These are phyloP conservation scores for Heterodera filipjevi DNA, from an alignment of 2,888 invertebrate species.

Conservation along the genomic window DNA sequence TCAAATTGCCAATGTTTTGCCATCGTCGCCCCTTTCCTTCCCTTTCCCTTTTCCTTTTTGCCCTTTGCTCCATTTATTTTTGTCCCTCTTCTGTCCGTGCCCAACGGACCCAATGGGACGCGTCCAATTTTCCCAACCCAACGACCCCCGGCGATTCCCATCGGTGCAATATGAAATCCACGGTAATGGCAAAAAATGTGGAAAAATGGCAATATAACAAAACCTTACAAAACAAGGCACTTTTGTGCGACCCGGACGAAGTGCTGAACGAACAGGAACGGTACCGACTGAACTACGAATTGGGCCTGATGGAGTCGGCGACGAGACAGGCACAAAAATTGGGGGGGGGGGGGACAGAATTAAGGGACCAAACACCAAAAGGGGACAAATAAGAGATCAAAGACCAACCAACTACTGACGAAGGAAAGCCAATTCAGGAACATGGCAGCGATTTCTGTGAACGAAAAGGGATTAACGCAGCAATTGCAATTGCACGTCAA, in stretches of 20 bases:
- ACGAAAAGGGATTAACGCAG: conserved; percentile 60
- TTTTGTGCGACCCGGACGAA: conserved; percentile 61
- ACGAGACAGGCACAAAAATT: conserved; percentile 49
- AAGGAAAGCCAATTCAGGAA: conserved; percentile 39
- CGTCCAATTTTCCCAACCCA: conserved; percentile 57
- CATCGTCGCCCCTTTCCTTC: background rate
- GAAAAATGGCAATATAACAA: background rate
- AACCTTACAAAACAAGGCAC: conserved; percentile 36
- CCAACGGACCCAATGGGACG: conserved; percentile 51
- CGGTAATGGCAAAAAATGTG: background rate
- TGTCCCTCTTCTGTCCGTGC: background rate
- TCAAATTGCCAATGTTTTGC: background rate
- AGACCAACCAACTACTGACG: background rate
- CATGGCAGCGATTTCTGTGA: conserved; percentile 54
- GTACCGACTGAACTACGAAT: conserved; percentile 59
- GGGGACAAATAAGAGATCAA: too few species aligned
- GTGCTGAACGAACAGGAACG: conserved; percentile 53
- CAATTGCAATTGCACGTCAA: conserved; percentile 55
- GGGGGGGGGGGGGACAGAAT: too few species aligned
- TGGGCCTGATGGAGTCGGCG: conserved; percentile 53
- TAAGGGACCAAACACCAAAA: background rate
- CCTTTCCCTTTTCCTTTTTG: background rate
- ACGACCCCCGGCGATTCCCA: conserved; percentile 44
- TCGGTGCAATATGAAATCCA: conserved; percentile 45
- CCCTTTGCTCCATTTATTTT: background rate